These are phyloP conservation scores for Galago senegalensis DNA, from an alignment of 2,797 vertebrate species.

Conservation along the genomic window DNA sequence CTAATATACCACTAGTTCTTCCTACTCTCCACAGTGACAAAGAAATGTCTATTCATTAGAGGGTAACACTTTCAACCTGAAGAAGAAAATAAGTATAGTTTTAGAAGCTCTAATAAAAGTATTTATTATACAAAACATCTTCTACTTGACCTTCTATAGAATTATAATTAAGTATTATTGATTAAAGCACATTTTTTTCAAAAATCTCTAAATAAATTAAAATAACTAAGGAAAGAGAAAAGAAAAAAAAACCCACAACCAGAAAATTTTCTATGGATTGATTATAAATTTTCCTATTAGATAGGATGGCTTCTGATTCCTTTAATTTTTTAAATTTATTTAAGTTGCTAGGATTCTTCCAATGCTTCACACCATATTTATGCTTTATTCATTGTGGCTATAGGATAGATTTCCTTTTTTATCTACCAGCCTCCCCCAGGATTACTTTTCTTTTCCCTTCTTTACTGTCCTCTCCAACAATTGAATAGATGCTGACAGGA, in stretches of 20 bases:
- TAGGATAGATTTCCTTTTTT: background rate
- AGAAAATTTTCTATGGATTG: constrained; percentile 3
- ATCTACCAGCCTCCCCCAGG: background rate
- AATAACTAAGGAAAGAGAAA: background rate
- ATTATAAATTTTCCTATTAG: background rate
- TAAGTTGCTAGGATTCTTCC: background rate
- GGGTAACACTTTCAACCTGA: background rate
- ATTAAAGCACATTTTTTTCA: background rate
- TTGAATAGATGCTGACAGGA: background rate
- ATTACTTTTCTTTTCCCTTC: background rate
- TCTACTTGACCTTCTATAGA: background rate
- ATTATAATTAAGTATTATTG: background rate
- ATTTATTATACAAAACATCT: background rate
- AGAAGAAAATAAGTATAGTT: background rate
- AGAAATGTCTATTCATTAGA: background rate
- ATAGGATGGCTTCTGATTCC: background rate
- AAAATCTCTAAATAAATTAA: background rate
- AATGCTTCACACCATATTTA: background rate
- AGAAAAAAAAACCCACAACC: background rate
- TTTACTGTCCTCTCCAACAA: background rate
- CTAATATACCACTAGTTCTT: background rate
- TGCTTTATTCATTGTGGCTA: background rate
- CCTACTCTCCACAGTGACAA: background rate
- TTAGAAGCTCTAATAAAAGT: background rate
- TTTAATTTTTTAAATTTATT: background rate